Percentiles rank a stretch among this genome's conserved stretches.
Evolutionary conservation across 1,140 invertebrate genomes (phyloP).

Genomic region (Penaeus japonicus): DNA sequence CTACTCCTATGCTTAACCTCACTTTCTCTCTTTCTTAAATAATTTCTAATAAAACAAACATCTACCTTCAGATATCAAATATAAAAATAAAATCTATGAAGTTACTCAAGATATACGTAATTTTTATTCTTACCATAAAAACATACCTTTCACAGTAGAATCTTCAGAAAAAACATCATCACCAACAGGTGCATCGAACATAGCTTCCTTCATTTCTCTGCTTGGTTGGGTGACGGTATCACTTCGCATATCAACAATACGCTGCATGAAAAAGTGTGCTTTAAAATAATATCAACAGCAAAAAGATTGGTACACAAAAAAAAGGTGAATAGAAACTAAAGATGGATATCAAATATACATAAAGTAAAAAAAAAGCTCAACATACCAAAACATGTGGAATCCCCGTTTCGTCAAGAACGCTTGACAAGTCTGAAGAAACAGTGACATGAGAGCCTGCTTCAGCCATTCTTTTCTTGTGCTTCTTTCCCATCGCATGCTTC

Average conservation of each 20-base stretch:
- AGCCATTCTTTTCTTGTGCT: not conserved
- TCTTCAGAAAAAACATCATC: constrained; percentile 95
- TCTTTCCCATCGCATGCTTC: not conserved
- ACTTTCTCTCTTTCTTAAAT: too few species aligned
- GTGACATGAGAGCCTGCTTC: not conserved
- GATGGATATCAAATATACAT: too few species aligned
- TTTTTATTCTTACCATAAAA: not conserved
- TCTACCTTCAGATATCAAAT: too few species aligned
- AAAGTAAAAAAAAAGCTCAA: too few species aligned
- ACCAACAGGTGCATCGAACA: constrained; percentile 85
- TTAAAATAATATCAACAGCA: not conserved
- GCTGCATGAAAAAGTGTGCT: not conserved
- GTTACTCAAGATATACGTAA: too few species aligned
- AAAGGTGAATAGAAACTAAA: too few species aligned
- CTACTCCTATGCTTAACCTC: too few species aligned
- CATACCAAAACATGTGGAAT: not conserved
- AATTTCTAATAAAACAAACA: too few species aligned
- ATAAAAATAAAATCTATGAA: too few species aligned
- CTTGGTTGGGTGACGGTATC: constrained; percentile 82
- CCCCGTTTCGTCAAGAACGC: not conserved
- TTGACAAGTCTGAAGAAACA: not conserved
- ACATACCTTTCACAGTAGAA: constrained; percentile 80
- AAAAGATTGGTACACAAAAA: not conserved
- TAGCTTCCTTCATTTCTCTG: constrained; percentile 83
- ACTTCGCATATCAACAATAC: constrained; percentile 74